Percentiles rank a stretch among this genome's conserved stretches.
phyloP scores from a whole-genome alignment of 2,888 invertebrate species.

The Agrochola circellaris region DNA sequence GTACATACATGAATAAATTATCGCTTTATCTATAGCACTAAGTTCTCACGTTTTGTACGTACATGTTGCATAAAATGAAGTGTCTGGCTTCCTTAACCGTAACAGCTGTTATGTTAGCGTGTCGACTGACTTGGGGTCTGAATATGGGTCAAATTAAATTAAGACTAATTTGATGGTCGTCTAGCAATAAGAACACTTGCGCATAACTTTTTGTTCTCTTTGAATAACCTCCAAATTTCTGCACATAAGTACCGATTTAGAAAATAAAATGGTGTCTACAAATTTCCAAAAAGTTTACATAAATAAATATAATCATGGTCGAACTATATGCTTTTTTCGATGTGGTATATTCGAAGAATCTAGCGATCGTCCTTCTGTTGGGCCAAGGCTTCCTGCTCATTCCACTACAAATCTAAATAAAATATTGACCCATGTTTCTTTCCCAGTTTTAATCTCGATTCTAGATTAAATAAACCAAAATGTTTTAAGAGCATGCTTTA shows the following conservation, averaged over 20 bases:
- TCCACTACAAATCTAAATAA: too few species aligned
- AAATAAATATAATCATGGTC: too few species aligned
- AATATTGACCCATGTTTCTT: neutral
- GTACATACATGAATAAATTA: slow-evolving; percentile 44
- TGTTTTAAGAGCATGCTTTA: neutral
- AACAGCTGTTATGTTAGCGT: slow-evolving; percentile 30
- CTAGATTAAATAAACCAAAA: neutral
- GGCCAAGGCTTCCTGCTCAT: neutral
- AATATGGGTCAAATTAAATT: slow-evolving; percentile 26
- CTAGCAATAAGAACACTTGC: too few species aligned
- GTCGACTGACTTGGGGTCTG: neutral
- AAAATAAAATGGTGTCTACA: neutral
- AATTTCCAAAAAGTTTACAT: too few species aligned
- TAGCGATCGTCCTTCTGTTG: too few species aligned
- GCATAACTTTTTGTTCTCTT: neutral
- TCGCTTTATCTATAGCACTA: slow-evolving; percentile 19
- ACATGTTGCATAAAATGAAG: slow-evolving; percentile 45
- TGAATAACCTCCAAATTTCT: neutral
- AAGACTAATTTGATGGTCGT: neutral
- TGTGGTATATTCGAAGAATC: too few species aligned
- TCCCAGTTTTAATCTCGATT: neutral
- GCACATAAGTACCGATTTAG: neutral
- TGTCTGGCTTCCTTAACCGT: slow-evolving; percentile 30
- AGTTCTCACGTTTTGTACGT: slow-evolving; percentile 51
- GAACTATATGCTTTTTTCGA: too few species aligned